Evolutionary conservation across 2,113 vertebrate species (phyloP), one percentile per base, ranked within the genome.

Genomic region (Camarhynchus parvulus): DNA sequence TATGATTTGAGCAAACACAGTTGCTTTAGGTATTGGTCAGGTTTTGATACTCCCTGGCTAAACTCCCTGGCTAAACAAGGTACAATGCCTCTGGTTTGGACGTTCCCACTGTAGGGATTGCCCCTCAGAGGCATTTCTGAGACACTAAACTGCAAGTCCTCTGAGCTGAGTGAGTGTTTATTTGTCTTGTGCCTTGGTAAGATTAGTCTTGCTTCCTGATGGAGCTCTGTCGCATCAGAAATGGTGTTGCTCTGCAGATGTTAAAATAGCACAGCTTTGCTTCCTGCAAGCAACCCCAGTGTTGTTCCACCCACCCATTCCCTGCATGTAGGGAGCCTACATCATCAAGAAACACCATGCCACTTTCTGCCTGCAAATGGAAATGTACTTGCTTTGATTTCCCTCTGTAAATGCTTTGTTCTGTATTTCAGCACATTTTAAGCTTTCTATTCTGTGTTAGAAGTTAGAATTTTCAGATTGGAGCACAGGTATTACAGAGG

Each of bases 321-420:
- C 62, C 87, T 77, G 52, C 35, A 2, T 13, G 44, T 22, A 73
- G 80, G 78, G 41, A 78, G 61, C 73, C 63, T 35, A 68, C 92
- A 83, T 19, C 84, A 85, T 56, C 64, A 63, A 75, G 59, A 89
- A 93, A 64, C 7, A 3, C 24, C 44, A 14, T 33, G 41, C 67
- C 21, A 30, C 62, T 89, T 87, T 96, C 90, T 89, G 50, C 56
- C 68, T 82, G 73, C 89, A 88, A 82, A 87, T n/a, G 87, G 49
- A 92, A 96, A 94, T 3, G 19, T 47, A 78, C 69, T 53, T 90
- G 75, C 86, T 96, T 95, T 92, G 69, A 90, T 88, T 96, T 96
- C 64, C 64, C 46, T 82, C 58, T 91, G 84, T 87, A 95, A 95
- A 92, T 76, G 55, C 81, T 91, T 93, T 93, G 87, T 90, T 90